Conservation (phyloP, 1,140 invertebrate genomes). For the Ylistrum balloti region DNA sequence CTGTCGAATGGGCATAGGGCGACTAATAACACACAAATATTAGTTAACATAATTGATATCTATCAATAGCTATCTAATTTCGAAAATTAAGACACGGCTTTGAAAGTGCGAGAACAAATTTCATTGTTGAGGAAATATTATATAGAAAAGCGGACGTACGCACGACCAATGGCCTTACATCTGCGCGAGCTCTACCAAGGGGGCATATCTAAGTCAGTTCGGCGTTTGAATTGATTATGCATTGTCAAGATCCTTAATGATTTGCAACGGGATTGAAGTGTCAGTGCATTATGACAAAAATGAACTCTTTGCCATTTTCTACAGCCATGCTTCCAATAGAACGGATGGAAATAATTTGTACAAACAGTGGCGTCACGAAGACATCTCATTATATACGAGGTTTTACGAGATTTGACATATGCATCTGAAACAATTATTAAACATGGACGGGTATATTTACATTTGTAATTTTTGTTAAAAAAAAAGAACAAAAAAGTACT, state of each 20-base stretch:
- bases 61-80: constrained; percentile 58
- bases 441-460: not conserved
- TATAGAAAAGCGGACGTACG: constrained; percentile 33
- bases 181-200: constrained; percentile 9
- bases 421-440: not conserved
- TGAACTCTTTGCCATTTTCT: constrained; percentile 12
- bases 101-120: constrained; percentile 48
- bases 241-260: constrained; percentile 35
- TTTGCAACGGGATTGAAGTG: constrained; percentile 18
- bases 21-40: constrained; percentile 65
- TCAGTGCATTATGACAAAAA: constrained; percentile 5
- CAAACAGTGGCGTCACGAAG: not conserved
- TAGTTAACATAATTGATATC: constrained; percentile 69
- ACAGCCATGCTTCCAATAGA: not conserved
- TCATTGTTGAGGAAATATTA: constrained; percentile 39
- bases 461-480: not conserved
- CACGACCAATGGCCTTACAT: constrained; percentile 23
- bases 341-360: constrained; percentile 13
- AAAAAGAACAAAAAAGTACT: too few species aligned
- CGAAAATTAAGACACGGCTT: constrained; percentile 53
- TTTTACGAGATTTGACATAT: not conserved
- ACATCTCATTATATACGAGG: not conserved
- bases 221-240: not conserved
- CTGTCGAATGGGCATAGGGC: constrained; percentile 59
- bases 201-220: constrained; percentile 8